Evolutionary conservation across 30 jellyfish, hydroid and myxozoan genomes (phyloP), one percentile per base, ranked within the genome.

Genomic region (Pelagia noctiluca): DNA sequence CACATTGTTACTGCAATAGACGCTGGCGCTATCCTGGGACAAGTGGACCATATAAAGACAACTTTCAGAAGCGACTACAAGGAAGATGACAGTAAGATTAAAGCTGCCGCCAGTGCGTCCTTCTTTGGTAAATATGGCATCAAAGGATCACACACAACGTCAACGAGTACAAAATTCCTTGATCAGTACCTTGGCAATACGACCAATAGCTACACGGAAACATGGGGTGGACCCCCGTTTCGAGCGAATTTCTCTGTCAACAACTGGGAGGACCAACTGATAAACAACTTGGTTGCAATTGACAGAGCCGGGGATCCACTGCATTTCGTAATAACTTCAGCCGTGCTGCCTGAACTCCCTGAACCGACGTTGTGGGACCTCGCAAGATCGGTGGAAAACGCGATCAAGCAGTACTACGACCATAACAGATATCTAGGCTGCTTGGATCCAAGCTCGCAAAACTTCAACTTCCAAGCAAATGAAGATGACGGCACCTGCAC

Each of bases 221-320:
- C 96, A 11, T 78, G 79, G 86, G 96, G 96, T 2, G 96, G 96
- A 24, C 92, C 91, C 3, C 96, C 96, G 30, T 88, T 67, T 49
- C 76, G 83, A 11, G 91, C 96, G 11, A 88, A 88, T 63, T 78
- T 50, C 71, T 75, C 90, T 19, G 30, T 79, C 66, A 50, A 78
- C 42, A 30, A 57, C 57, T 88, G 96, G 96, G 92, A 77, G 47
- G 75, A 60, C 42, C 62, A 22, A 35, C 37, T 88, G 78, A 49
- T 35, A 46, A 74, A 88, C 70, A 78, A 88, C 47, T 64, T 88
- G 33, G 96, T 88, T 54, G 88, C 96, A 12, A 74, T 88, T 35
- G 96, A 88, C 75, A 78, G 96, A 0, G 62, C 88, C 35, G 96
- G 96, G 35, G 96, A 88, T 35, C 96, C 96, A 18, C 73, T 88